Evolutionary conservation across 2,888 invertebrate genomes (phyloP).

Genomic region (Vesta saturnalis): DNA sequence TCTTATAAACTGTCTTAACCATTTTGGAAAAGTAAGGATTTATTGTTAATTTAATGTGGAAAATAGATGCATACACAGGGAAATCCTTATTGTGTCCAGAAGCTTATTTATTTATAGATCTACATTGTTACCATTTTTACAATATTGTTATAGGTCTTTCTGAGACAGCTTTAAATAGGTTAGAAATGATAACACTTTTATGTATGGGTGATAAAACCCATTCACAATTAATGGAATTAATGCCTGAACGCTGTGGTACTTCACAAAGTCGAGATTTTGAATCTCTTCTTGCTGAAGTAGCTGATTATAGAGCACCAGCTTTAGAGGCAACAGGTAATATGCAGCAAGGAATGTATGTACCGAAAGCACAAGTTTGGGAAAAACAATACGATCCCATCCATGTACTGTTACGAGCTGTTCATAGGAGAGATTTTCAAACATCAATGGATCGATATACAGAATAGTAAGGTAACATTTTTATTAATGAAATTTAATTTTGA

Average conservation of each 20-base stretch:
- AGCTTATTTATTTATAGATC: no score
- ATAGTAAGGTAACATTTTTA: constrained; percentile 70
- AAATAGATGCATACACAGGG: no score
- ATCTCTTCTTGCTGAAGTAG: constrained; percentile 78
- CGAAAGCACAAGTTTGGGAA: constrained; percentile 91
- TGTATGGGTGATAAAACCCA: constrained; percentile 96
- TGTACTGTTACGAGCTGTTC: constrained; percentile 89
- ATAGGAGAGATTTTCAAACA: constrained; percentile 91
- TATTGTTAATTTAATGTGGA: no score
- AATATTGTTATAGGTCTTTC: constrained; percentile 66
- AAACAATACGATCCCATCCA: constrained; percentile 94
- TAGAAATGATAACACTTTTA: constrained; percentile 93
- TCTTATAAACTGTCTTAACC: no score
- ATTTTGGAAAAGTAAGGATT: no score
- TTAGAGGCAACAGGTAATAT: constrained; percentile 80
- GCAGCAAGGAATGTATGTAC: constrained; percentile 87
- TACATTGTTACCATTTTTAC: no score
- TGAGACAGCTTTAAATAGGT: constrained; percentile 71
- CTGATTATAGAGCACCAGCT: constrained; percentile 79
- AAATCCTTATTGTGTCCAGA: no score
- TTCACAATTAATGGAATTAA: constrained; percentile 92
- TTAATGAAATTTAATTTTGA: constrained; percentile 6
- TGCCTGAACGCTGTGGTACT: constrained; percentile 96
- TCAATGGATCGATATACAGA: constrained; percentile 93
- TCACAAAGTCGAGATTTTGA: constrained; percentile 91